These are phyloP conservation scores for Bellardia bayeri DNA, from an alignment of 2,888 invertebrate species.

Conservation along the genomic window DNA sequence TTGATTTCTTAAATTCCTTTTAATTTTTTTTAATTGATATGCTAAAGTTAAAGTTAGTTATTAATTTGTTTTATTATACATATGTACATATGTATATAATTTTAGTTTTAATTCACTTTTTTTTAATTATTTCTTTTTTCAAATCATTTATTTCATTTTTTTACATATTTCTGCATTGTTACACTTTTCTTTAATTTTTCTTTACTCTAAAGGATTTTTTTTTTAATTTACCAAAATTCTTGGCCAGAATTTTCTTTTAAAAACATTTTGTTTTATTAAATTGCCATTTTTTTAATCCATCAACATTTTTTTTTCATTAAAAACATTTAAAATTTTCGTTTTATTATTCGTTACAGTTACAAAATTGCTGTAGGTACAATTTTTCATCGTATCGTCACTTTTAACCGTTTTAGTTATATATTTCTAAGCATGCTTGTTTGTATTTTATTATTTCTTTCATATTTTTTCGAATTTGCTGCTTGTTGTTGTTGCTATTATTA, in stretches of 20 bases:
- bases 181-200: background rate
- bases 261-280: slow-evolving; percentile 24
- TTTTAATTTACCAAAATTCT: slow-evolving; percentile 24
- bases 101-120: background rate
- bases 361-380: slow-evolving; percentile 8
- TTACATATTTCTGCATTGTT: background rate
- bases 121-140: background rate
- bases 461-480: too few species aligned
- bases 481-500: slow-evolving; percentile 47
- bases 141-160: background rate
- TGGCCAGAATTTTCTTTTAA: slow-evolving; percentile 12
- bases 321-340: slow-evolving; percentile 5
- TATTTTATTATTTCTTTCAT: background rate
- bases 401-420: slow-evolving; percentile 32
- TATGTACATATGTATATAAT: background rate
- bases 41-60: background rate
- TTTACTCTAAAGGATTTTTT: slow-evolving; percentile 1
- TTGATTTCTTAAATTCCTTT: background rate
- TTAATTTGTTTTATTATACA: background rate
- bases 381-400: slow-evolving; percentile 40
- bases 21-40: slow-evolving; percentile 3
- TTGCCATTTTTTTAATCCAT: background rate
- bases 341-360: slow-evolving; percentile 37
- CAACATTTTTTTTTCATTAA: background rate
- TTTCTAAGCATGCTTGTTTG: slow-evolving; percentile 41